Conservation (phyloP, 2,797 vertebrate genomes). For the Bradypus variegatus region DNA sequence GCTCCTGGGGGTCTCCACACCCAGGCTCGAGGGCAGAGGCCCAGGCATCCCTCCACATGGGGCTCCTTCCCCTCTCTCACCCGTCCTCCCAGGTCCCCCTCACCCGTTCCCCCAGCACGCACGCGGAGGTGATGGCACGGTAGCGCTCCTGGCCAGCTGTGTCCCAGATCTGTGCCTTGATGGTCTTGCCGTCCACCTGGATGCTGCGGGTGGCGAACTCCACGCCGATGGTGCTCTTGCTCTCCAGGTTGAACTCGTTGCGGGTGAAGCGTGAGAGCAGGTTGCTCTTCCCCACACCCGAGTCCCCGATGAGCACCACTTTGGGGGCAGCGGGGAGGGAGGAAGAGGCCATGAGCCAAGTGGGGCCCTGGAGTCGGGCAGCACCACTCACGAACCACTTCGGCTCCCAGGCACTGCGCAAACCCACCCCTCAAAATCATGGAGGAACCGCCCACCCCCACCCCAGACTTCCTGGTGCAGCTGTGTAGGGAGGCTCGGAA, state of each 20-base stretch:
- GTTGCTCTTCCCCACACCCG: slow-evolving; percentile 96
- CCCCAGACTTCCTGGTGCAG: background rate
- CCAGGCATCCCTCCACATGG: background rate
- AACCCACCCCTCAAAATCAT: fast-evolving
- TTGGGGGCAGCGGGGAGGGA: background rate
- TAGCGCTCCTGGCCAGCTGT: slow-evolving; percentile 96
- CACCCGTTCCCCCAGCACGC: slow-evolving; percentile 65
- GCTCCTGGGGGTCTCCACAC: background rate
- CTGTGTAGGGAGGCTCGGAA: background rate
- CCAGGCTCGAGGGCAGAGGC: too few species aligned
- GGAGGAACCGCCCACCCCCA: background rate
- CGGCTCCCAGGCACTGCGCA: background rate
- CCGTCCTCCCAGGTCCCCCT: background rate
- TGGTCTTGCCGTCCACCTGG: slow-evolving; percentile 96
- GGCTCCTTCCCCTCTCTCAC: background rate
- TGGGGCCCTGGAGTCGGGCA: background rate
- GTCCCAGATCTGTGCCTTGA: slow-evolving; percentile 99
- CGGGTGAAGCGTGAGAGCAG: slow-evolving; percentile 94
- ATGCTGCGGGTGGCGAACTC: slow-evolving; percentile 98
- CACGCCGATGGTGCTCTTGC: slow-evolving; percentile 97
- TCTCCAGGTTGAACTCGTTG: slow-evolving; percentile 97
- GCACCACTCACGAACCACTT: background rate
- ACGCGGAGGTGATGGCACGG: slow-evolving; percentile 97
- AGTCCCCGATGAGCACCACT: slow-evolving; percentile 98
- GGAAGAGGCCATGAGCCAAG: background rate